Evolutionary conservation across 2,888 invertebrate genomes (phyloP).

Genomic region (Sinohyriopsis cumingii): DNA sequence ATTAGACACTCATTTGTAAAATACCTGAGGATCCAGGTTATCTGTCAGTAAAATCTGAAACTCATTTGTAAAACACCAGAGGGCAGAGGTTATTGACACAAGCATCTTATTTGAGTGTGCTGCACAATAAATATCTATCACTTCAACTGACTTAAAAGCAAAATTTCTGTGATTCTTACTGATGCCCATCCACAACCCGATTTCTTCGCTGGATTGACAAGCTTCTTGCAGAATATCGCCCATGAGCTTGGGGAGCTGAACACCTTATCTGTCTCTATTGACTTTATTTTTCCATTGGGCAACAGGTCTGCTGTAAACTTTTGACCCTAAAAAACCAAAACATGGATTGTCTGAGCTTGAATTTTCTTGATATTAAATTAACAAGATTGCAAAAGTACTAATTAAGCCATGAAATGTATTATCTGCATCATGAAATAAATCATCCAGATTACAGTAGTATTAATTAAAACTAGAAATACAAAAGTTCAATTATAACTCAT

Average conservation of each 20-base stretch:
- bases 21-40: too few species aligned
- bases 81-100: too few species aligned
- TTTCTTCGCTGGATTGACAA: conserved; percentile 92
- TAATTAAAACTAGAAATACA: too few species aligned
- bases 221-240: conserved; percentile 93
- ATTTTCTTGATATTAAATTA: background rate
- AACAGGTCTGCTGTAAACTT: conserved; percentile 90
- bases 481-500: too few species aligned
- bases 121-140: too few species aligned
- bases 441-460: too few species aligned
- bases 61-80: too few species aligned
- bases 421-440: too few species aligned
- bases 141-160: too few species aligned
- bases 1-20: too few species aligned
- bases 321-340: conserved; percentile 79
- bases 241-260: conserved; percentile 93
- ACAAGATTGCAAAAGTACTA: background rate
- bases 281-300: conserved; percentile 89
- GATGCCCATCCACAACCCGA: conserved; percentile 96
- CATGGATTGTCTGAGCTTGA: background rate
- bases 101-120: too few species aligned
- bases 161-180: conserved; percentile 75
- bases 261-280: conserved; percentile 87
- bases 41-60: too few species aligned
- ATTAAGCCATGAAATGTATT: background rate